phyloP scores from a whole-genome alignment of 2,113 vertebrate genomes.

The Brachypodius melanocephalos region DNA sequence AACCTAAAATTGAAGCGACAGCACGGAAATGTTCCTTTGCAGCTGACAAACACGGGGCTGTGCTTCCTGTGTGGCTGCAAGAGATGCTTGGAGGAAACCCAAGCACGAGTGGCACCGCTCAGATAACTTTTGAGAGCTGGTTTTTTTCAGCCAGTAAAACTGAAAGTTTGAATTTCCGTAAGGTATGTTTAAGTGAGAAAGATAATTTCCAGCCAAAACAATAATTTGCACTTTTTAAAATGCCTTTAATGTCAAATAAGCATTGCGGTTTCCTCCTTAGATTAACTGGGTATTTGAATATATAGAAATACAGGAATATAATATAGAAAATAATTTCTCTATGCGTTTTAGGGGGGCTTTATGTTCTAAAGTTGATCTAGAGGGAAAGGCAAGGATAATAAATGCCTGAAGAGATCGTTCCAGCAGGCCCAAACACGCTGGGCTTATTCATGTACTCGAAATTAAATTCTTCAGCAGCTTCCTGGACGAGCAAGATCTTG shows the following conservation, averaged over 20 bases:
- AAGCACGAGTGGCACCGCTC: neutral
- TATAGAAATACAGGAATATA: too few relatives aligned
- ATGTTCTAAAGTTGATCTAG: neutral
- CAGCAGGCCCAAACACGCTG: neutral
- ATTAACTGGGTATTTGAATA: neutral
- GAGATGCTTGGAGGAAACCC: neutral
- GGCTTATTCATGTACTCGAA: neutral
- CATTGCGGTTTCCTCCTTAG: neutral
- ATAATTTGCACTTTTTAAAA: neutral
- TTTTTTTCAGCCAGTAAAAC: neutral
- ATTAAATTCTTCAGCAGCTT: neutral
- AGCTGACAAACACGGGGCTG: neutral
- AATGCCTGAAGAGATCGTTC: neutral
- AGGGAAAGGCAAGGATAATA: neutral
- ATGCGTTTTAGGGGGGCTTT: fast-evolving
- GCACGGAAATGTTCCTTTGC: neutral
- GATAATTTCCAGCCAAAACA: neutral
- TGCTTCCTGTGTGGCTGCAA: neutral
- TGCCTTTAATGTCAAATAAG: neutral
- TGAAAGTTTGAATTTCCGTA: neutral
- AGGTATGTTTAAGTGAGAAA: neutral
- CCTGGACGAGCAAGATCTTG: neutral
- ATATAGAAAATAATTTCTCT: neutral
- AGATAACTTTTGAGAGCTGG: neutral
- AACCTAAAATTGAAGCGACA: neutral